These are phyloP conservation scores for Dinothrombium tinctorium DNA, from an alignment of 1,140 invertebrate species.

Conservation along the genomic window DNA sequence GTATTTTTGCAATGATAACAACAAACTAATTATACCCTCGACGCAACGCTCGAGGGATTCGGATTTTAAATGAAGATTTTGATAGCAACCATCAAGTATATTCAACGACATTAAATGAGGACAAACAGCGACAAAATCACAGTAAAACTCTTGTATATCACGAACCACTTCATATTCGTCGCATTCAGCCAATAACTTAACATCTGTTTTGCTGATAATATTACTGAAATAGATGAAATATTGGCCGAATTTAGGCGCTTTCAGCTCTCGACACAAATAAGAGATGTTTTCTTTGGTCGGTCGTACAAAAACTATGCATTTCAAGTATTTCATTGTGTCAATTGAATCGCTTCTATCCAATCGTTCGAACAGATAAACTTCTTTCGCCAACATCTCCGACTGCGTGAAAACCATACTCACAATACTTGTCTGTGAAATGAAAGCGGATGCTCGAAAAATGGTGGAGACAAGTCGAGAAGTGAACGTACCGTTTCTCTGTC, in stretches of 20 bases:
- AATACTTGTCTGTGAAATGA: slow-evolving; percentile 55
- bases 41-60: slow-evolving; percentile 44
- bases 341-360: slow-evolving; percentile 36
- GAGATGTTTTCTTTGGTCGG: slow-evolving; percentile 86
- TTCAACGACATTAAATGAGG: slow-evolving; percentile 57
- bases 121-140: slow-evolving; percentile 73
- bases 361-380: slow-evolving; percentile 89
- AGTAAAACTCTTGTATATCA: slow-evolving; percentile 77
- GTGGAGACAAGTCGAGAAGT: not conserved
- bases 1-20: slow-evolving; percentile 74
- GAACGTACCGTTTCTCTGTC: slow-evolving; percentile 77
- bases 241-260: slow-evolving; percentile 75
- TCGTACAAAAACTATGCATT: slow-evolving; percentile 82
- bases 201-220: slow-evolving; percentile 83
- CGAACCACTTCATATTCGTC: slow-evolving; percentile 91
- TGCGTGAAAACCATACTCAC: slow-evolving; percentile 91
- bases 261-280: slow-evolving; percentile 55
- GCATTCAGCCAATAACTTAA: slow-evolving; percentile 82
- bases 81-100: slow-evolving; percentile 23
- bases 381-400: slow-evolving; percentile 93
- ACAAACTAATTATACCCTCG: slow-evolving; percentile 56
- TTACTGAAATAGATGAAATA: slow-evolving; percentile 99
- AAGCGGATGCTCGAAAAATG: slow-evolving; percentile 4
- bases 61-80: slow-evolving; percentile 46
- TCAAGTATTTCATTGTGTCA: slow-evolving; percentile 73